Evolutionary conservation across 2,797 vertebrate species (phyloP).

Genomic region (Triplophysa yarkandensis): DNA sequence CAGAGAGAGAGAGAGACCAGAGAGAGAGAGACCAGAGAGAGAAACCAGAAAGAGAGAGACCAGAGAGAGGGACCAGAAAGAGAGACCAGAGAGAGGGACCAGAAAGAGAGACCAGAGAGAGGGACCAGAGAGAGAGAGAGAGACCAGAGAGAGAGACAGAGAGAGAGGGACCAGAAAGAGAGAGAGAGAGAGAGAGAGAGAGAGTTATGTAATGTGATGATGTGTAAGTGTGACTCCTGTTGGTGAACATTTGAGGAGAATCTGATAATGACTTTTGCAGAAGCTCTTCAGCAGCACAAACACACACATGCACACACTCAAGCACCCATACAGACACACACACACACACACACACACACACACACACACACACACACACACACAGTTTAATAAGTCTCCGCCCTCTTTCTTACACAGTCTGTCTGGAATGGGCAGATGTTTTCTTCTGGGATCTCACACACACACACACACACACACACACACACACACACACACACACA

Average conservation of each 20-base stretch:
- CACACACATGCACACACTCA: conserved; percentile 34
- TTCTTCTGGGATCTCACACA: conserved; percentile 70
- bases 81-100: too few relatives aligned
- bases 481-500: conserved; percentile 35
- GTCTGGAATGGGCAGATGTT: conserved; percentile 90
- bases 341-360: conserved; percentile 52
- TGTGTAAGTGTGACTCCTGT: conserved; percentile 41
- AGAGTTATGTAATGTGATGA: conserved; percentile 51
- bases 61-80: too few relatives aligned
- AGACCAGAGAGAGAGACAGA: too few relatives aligned
- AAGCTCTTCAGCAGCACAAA: conserved; percentile 69
- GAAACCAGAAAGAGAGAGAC: too few relatives aligned
- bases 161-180: too few relatives aligned
- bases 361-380: conserved; percentile 30
- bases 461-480: conserved; percentile 35
- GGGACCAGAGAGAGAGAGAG: too few relatives aligned
- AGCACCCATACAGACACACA: too few relatives aligned
- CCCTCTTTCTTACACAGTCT: conserved; percentile 77
- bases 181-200: too few relatives aligned
- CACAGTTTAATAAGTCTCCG: conserved; percentile 63
- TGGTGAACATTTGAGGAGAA: conserved; percentile 29
- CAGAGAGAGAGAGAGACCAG: too few relatives aligned
- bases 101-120: too few relatives aligned
- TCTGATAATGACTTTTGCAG: conserved; percentile 72
- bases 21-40: too few relatives aligned